Conservation (phyloP, 1,140 invertebrate genomes). For the Heterodera schachtii region DNA sequence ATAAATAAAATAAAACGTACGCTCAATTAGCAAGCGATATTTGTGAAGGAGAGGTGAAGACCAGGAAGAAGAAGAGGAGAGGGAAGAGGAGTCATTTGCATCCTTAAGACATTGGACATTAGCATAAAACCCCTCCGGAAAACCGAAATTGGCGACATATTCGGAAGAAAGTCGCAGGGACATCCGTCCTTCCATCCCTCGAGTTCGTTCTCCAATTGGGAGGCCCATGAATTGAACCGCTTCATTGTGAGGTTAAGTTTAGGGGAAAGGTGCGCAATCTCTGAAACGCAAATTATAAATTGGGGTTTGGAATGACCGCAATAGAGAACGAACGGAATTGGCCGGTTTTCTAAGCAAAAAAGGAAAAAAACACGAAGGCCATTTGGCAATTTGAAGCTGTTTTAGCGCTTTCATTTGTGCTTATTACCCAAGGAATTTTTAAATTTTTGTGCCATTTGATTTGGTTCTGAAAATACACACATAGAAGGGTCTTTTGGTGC, state of each 20-base stretch:
- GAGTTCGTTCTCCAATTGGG: conserved; percentile 77
- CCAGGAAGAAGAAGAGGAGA: not conserved
- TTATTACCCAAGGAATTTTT: too few relatives aligned
- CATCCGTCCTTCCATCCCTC: conserved; percentile 68
- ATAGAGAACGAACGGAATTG: too few relatives aligned
- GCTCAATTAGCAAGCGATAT: conserved; percentile 86
- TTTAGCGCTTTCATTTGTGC: too few relatives aligned
- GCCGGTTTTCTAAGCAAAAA: too few relatives aligned
- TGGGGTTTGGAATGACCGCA: too few relatives aligned
- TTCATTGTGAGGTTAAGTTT: conserved; percentile 84
- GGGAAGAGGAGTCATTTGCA: not conserved
- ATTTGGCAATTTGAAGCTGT: too few relatives aligned
- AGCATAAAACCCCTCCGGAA: not conserved
- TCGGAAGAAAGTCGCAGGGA: conserved; percentile 77
- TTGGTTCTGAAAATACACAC: too few relatives aligned
- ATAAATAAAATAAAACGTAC: conserved; percentile 56
- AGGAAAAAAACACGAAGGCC: too few relatives aligned
- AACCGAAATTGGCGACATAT: conserved; percentile 67
- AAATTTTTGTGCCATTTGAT: too few relatives aligned
- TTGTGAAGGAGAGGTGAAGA: conserved; percentile 83
- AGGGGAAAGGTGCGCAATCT: conserved; percentile 75
- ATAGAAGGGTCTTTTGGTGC: too few relatives aligned
- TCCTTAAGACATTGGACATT: not conserved
- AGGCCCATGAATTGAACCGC: conserved; percentile 84
- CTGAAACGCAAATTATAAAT: conserved; percentile 29